Evolutionary conservation across 2,888 invertebrate genomes (phyloP).

Genomic region (Linnaemya tessellans): DNA sequence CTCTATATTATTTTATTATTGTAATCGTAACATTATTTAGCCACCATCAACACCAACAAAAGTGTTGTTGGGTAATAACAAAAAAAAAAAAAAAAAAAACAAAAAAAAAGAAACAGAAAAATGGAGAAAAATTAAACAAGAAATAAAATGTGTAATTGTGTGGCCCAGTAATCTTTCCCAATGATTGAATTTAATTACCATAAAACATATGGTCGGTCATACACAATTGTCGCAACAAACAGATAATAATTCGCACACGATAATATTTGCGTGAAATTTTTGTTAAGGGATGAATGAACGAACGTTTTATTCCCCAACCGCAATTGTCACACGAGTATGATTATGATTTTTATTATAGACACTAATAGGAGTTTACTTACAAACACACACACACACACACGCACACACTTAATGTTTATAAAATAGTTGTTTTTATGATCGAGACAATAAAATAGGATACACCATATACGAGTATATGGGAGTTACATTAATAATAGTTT

Average conservation of each 20-base stretch:
- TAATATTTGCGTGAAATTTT: not conserved
- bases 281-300: conserved; percentile 3
- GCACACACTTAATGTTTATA: too few relatives aligned
- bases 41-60: conserved; percentile 41
- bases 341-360: conserved; percentile 22
- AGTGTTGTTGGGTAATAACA: conserved; percentile 22
- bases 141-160: conserved; percentile 43
- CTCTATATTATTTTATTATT: conserved; percentile 19
- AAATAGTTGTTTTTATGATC: conserved; percentile 15
- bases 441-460: not conserved
- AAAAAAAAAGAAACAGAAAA: not conserved
- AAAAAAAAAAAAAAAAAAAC: not conserved
- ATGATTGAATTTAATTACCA: conserved; percentile 69
- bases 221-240: not conserved
- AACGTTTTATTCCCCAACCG: not conserved
- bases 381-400: too few relatives aligned
- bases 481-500: conserved; percentile 20
- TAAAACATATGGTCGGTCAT: conserved; percentile 58
- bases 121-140: not conserved
- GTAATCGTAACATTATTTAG: conserved; percentile 37
- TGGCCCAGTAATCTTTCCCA: conserved; percentile 60
- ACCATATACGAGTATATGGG: not conserved
- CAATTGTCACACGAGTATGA: conserved; percentile 26
- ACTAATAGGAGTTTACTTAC: not conserved
- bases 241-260: conserved; percentile 19